Conservation (phyloP, 1,140 invertebrate species). For the Conus ventricosus region DNA sequence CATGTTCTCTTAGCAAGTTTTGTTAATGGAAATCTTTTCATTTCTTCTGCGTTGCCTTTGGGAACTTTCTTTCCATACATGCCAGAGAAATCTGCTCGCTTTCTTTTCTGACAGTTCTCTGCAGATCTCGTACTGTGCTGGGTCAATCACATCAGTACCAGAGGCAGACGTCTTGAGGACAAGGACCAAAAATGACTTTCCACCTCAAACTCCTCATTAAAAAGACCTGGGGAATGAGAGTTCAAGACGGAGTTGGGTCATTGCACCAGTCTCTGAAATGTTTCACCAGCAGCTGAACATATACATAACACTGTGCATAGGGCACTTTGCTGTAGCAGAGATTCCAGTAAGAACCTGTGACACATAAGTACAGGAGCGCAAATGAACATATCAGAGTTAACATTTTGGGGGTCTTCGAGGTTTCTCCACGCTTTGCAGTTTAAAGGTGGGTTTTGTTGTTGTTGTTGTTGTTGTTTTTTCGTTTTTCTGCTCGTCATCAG, state of each 20-base stretch:
- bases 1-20: constrained; percentile 42
- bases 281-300: constrained; percentile 18
- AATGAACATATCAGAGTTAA: background rate
- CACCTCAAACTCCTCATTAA: background rate
- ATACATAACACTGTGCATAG: constrained; percentile 11
- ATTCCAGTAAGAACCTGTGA: constrained; percentile 33
- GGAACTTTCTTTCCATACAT: constrained; percentile 18
- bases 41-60: background rate
- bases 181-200: background rate
- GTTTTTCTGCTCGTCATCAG: no score
- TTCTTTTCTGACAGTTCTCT: no score
- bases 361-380: background rate
- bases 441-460: no score
- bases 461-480: no score
- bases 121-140: constrained; percentile 10
- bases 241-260: background rate
- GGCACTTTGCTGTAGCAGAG: constrained; percentile 8
- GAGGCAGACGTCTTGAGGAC: background rate
- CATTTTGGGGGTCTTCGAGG: constrained; percentile 18
- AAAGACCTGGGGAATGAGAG: background rate
- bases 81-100: constrained; percentile 41
- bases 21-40: constrained; percentile 42
- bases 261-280: constrained; percentile 13
- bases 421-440: constrained; percentile 39
- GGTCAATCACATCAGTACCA: background rate